A percentile compares a stretch with the other conserved stretches of the same genome.
Conservation (phyloP, 2,888 invertebrate species). For the Omphaloscelis lunosa region DNA sequence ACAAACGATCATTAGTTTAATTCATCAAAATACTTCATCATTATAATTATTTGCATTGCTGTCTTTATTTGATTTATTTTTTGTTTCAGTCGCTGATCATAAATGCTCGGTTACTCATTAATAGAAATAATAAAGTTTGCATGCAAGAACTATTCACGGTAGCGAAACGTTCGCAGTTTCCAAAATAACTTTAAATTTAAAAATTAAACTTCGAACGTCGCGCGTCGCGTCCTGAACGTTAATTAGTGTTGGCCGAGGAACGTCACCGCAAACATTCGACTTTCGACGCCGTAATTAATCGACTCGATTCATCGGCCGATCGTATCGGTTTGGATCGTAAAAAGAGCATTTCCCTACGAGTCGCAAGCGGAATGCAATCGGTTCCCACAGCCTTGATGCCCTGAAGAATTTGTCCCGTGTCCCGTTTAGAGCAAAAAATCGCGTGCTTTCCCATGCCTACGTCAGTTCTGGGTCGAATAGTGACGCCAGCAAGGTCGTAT, state of each 20-base stretch:
- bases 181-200: constrained; percentile 68
- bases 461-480: constrained; percentile 78
- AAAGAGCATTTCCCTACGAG: constrained; percentile 85
- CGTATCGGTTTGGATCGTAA: constrained; percentile 84
- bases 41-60: constrained; percentile 44
- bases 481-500: constrained; percentile 73
- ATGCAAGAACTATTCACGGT: constrained; percentile 53
- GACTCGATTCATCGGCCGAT: constrained; percentile 85
- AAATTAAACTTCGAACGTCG: constrained; percentile 66
- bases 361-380: constrained; percentile 84
- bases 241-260: constrained; percentile 78
- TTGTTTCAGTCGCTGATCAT: constrained; percentile 41
- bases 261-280: constrained; percentile 80
- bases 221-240: constrained; percentile 68
- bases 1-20: constrained; percentile 45
- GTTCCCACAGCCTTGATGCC: constrained; percentile 88
- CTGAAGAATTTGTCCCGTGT: constrained; percentile 81
- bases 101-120: constrained; percentile 52
- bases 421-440: constrained; percentile 85
- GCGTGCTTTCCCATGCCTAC: constrained; percentile 88
- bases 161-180: constrained; percentile 45
- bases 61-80: constrained; percentile 54
- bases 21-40: constrained; percentile 45
- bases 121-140: constrained; percentile 30
- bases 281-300: constrained; percentile 83